Evolutionary conservation across 2,888 invertebrate genomes (phyloP).

Genomic region (Melanchra persicariae): DNA sequence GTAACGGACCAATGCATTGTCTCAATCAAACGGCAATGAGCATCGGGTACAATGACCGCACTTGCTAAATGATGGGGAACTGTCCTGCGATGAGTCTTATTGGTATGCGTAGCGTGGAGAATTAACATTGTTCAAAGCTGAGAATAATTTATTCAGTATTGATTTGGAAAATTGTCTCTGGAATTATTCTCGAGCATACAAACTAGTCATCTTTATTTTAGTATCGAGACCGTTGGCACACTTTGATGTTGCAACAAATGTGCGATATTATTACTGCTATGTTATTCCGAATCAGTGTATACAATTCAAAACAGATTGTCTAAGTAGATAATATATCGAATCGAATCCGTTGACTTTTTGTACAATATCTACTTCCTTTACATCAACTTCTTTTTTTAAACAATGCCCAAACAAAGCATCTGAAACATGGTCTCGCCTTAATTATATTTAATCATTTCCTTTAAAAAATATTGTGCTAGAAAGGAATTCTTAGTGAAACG

Average conservation of each 20-base stretch:
- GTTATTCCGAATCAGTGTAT: slow-evolving; percentile 9
- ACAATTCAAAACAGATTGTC: slow-evolving; percentile 7
- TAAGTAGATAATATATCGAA: neutral
- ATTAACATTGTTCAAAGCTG: slow-evolving; percentile 68
- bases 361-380: neutral
- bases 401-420: slow-evolving; percentile 35
- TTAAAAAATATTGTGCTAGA: slow-evolving; percentile 75
- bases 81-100: slow-evolving; percentile 75
- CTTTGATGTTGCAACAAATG: slow-evolving; percentile 26
- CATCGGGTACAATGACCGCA: slow-evolving; percentile 87
- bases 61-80: slow-evolving; percentile 86
- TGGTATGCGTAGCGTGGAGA: slow-evolving; percentile 76
- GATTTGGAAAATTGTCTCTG: slow-evolving; percentile 46
- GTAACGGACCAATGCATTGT: slow-evolving; percentile 84
- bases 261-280: slow-evolving; percentile 11
- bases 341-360: neutral
- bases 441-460: slow-evolving; percentile 73
- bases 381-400: slow-evolving; percentile 12
- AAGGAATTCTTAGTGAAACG: slow-evolving; percentile 79
- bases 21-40: slow-evolving; percentile 88
- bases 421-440: slow-evolving; percentile 39
- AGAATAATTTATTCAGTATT: slow-evolving; percentile 66
- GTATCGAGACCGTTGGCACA: slow-evolving; percentile 19
- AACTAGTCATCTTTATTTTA: slow-evolving; percentile 47
- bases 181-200: slow-evolving; percentile 31